phyloP scores from a whole-genome alignment of 2,113 vertebrate genomes.

The Arvicanthis niloticus region DNA sequence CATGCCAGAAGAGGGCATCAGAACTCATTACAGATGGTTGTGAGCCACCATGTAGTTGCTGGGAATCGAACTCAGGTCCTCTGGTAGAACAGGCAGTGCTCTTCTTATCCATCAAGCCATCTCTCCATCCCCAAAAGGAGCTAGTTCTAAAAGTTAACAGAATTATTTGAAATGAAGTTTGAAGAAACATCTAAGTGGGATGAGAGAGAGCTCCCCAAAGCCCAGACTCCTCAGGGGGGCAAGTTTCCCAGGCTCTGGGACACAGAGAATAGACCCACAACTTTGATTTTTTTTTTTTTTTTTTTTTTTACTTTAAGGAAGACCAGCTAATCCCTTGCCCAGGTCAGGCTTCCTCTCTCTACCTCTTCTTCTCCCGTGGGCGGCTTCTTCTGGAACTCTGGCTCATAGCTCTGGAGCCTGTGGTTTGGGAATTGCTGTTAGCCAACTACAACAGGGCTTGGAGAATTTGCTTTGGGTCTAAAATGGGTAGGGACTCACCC shows the following conservation, averaged over 20 bases:
- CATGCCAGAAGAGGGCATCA: too few species aligned
- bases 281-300: background rate
- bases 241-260: background rate
- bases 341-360: background rate
- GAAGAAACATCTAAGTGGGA: constrained; percentile 36
- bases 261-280: background rate
- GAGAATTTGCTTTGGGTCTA: constrained; percentile 49
- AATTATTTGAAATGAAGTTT: constrained; percentile 2
- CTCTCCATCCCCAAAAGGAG: background rate
- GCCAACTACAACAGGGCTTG: constrained; percentile 67
- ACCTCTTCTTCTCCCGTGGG: background rate
- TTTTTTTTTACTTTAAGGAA: background rate
- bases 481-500: constrained; percentile 42
- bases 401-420: constrained; percentile 75
- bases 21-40: too few species aligned
- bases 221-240: background rate
- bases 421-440: constrained; percentile 69
- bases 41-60: background rate
- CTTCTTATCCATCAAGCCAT: too few species aligned
- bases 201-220: constrained; percentile 6
- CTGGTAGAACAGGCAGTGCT: too few species aligned
- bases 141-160: background rate
- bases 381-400: constrained; percentile 63
- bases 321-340: background rate
- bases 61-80: background rate